A percentile compares a stretch with the other conserved stretches of the same genome.
These are phyloP conservation scores for Lota lota DNA, from an alignment of 2,113 vertebrate species.

Conservation along the genomic window DNA sequence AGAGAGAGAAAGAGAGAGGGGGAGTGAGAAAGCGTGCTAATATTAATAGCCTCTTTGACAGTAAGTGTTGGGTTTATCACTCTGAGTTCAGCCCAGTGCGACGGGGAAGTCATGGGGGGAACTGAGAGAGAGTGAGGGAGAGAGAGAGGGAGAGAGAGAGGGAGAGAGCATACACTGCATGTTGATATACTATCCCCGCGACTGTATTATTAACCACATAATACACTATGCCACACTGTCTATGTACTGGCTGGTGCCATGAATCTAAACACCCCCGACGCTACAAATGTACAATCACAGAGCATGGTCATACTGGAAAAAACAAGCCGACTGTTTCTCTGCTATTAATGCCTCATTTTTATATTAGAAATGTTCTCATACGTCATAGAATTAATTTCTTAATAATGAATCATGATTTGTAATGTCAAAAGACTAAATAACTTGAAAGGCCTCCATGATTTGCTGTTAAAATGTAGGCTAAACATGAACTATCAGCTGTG, in stretches of 20 bases:
- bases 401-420: too few species aligned
- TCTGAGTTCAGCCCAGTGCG: conserved; percentile 63
- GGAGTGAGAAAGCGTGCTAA: conserved; percentile 39
- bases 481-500: too few species aligned
- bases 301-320: not conserved
- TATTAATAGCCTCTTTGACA: conserved; percentile 76
- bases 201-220: conserved; percentile 66
- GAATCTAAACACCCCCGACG: conserved; percentile 46
- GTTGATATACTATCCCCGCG: conserved; percentile 65
- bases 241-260: conserved; percentile 39
- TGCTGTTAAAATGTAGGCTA: too few species aligned
- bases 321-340: too few species aligned
- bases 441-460: too few species aligned
- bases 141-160: conserved; percentile 77
- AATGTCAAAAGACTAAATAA: too few species aligned
- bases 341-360: too few species aligned
- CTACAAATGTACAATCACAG: too few species aligned
- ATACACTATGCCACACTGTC: conserved; percentile 48
- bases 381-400: too few species aligned
- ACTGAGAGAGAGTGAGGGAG: conserved; percentile 68
- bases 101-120: conserved; percentile 77
- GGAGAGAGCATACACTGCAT: conserved; percentile 28
- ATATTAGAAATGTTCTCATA: too few species aligned
- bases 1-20: conserved; percentile 24
- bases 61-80: conserved; percentile 77